These are phyloP conservation scores for Eilema depressum DNA, from an alignment of 2,888 invertebrate genomes.

Conservation along the genomic window DNA sequence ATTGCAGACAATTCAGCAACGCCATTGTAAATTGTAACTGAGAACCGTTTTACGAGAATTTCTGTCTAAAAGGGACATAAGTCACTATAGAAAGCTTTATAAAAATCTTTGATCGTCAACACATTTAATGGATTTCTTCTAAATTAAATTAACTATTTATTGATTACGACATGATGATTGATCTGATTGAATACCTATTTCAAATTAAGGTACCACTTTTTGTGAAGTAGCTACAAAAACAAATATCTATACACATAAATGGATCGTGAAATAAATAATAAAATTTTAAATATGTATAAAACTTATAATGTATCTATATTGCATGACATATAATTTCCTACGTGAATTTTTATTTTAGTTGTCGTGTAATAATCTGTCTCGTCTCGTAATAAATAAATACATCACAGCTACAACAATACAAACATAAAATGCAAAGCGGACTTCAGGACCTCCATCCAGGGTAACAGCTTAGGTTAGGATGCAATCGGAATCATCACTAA, in stretches of 20 bases:
- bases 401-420: no score
- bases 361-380: background rate
- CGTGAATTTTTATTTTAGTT: background rate
- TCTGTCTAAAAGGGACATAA: background rate
- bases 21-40: background rate
- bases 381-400: no score
- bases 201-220: background rate
- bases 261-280: background rate
- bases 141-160: background rate
- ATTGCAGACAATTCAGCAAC: background rate
- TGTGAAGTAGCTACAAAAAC: background rate
- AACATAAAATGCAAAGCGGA: no score
- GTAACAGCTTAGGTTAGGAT: no score
- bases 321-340: no score
- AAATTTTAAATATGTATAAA: background rate
- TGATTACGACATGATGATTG: no score
- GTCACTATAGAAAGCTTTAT: no score
- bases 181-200: no score
- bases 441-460: no score
- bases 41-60: no score
- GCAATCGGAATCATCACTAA: no score
- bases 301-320: background rate
- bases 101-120: background rate
- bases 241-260: background rate
- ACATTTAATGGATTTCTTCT: background rate